Percentiles rank a stretch among this genome's conserved stretches.
These are phyloP conservation scores for Lacerta agilis DNA, from an alignment of 2,797 vertebrate genomes.

Conservation along the genomic window DNA sequence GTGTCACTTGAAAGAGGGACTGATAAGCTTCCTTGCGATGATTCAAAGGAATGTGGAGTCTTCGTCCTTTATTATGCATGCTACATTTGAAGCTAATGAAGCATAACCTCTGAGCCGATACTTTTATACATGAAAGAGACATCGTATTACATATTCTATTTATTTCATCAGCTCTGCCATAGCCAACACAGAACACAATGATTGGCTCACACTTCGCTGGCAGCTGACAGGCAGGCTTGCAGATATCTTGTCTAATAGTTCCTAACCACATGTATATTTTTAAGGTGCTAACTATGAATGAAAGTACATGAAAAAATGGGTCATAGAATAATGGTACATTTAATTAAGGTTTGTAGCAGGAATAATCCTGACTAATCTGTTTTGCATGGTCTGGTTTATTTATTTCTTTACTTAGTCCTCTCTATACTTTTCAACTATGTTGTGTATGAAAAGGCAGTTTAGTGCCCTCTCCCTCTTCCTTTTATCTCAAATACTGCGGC, in stretches of 20 bases:
- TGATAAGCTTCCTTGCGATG: conserved; percentile 75
- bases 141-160: conserved; percentile 74
- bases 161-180: conserved; percentile 72
- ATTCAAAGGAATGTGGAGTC: conserved; percentile 78
- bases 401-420: fast-evolving
- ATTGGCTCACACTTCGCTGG: conserved; percentile 65
- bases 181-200: conserved; percentile 62
- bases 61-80: conserved; percentile 84
- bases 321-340: conserved; percentile 12
- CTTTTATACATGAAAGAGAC: conserved; percentile 77
- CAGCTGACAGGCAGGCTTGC: conserved; percentile 56
- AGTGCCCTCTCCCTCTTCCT: background rate
- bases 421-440: background rate
- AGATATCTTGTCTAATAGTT: conserved; percentile 52
- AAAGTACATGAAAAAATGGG: conserved; percentile 46
- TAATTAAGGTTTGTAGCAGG: conserved; percentile 33
- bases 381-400: background rate
- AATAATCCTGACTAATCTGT: conserved; percentile 16
- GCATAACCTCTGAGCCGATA: conserved; percentile 72
- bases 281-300: conserved; percentile 46
- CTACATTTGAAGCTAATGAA: conserved; percentile 80
- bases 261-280: conserved; percentile 47
- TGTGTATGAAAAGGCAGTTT: background rate
- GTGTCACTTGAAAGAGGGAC: conserved; percentile 76
- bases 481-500: background rate